Base-by-base conservation (phyloP, 2,113 vertebrate genomes). In the Psittacula cyanocephala region DNA sequence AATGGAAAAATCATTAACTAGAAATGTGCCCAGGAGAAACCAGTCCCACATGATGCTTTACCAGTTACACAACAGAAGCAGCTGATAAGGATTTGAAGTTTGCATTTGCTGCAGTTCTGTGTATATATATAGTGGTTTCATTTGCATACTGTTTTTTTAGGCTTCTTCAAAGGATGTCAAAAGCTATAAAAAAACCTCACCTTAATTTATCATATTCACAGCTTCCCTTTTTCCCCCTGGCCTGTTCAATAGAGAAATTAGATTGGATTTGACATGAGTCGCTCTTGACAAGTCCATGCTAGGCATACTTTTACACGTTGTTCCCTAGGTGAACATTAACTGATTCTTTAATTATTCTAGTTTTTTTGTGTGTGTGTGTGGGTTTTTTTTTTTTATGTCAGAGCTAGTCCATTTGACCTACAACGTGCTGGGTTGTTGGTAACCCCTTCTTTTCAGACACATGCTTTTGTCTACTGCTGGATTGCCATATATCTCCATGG, bases 1-100 rank as follows among this genome's bases (percentile, higher is more conserved):
- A 81, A 84, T 81, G n/a, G n/a, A 86, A 91, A 90, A 95, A 83
- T 74, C 44, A 91, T 93, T 92, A 93, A 81, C 89, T 82, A 75
- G 83, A 75, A 91, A 70, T 1, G 0, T 27, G 41, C 44, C 35
- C 44, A 39, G 71, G 83, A 92, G 49, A 80, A 88, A 83, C 43
- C 43, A 69, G 64, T 63, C 76, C 20, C 86, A 84, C 39, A 13
- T 59, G 69, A 89, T 86, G 64, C 69, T 71, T 60, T 89, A 74
- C 89, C 46, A 74, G 91, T 95, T 92, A 83, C 5, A 52, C 86
- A 92, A 80, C 71, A 92, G 64, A 90, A 91, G 7, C 63, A 74
- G 52, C 41, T 47, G 60, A 43, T 49, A 57, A 62, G 10, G 72
- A 57, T 57, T 62, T 62, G 17, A 80, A 80, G 63, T 72, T 72